Base-by-base conservation (phyloP, 2,888 invertebrate species). In the Protodeltote pygarga region DNA sequence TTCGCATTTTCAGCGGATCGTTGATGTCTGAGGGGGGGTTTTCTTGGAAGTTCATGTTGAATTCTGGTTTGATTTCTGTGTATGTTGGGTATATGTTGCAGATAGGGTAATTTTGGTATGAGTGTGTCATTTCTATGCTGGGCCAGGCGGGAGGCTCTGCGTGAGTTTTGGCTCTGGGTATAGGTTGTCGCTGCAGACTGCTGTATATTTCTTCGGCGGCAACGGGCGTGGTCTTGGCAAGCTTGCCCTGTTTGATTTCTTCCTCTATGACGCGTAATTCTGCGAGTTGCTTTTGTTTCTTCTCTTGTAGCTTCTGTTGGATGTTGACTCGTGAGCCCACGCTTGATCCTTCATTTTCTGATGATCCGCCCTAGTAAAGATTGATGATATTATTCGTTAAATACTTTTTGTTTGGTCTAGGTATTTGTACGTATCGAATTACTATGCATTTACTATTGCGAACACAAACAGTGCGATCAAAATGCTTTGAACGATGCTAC, bases 251-350 rank as follows among this genome's bases (percentile, higher is more conserved):
- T 71, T 96, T 96, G 39, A 97, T 97, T 82, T 97, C 97, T 74
- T 97, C 97, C 73, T 97, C 97, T 38, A 92, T 92, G 13, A 92
- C 96, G 51, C 96, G 93, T 19, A 97, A 83, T 77, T 97, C 97
- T 0, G 97, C 96, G 16, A 97, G 87, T 73, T 97, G 97, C 60
- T 97, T 97, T 72, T 96, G 96, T 71, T 97, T 97, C 78, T 97
- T 97, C 78, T 97, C 97, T 75, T 96, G 96, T 0, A 97, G 89
- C 77, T 97, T 97, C 69, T 97, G 96, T 55, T 96, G 96, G 52
- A 97, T 97, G 79, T 97, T 96, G 19, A 97, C 95, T 6, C 96
- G 93, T 4, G 96, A 95, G 0, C 94, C 94, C 0, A 95, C 94
- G 69, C 95, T 95, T 21, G 95, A 95, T 0, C 95, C 94, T 75